phyloP scores from a whole-genome alignment of 92 coral and sea anemone genomes.

The Phymanthus crucifer region DNA sequence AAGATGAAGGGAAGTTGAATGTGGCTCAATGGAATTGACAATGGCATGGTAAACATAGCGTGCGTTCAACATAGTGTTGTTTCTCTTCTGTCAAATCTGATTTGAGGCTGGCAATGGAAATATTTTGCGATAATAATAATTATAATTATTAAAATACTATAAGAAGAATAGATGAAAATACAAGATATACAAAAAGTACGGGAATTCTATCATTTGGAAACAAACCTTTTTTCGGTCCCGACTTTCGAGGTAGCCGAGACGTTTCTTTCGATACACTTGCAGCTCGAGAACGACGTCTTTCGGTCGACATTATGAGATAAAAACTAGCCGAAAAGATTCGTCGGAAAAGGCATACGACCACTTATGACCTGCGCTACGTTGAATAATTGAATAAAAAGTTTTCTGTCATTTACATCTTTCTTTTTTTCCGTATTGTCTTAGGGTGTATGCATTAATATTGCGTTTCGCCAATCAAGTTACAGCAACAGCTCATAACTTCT shows the following conservation, averaged over 20 bases:
- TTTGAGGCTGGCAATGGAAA: neutral
- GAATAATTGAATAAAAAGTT: neutral
- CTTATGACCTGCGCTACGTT: slow-evolving; percentile 4
- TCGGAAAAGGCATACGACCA: neutral
- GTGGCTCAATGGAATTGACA: neutral
- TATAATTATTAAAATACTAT: neutral
- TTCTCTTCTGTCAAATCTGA: neutral
- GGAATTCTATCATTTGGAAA: neutral
- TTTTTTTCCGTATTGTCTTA: slow-evolving; percentile 1
- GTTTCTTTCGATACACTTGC: slow-evolving; percentile 11
- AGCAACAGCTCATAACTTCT: neutral
- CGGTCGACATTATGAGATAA: slow-evolving; percentile 2
- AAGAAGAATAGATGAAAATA: neutral
- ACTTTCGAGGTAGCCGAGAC: neutral
- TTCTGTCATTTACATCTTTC: neutral
- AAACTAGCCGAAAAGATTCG: neutral
- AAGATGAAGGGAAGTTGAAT: neutral
- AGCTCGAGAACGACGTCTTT: slow-evolving; percentile 12
- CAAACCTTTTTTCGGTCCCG: slow-evolving; percentile 5
- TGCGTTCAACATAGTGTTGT: neutral
- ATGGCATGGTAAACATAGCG: neutral
- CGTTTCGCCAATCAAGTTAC: neutral
- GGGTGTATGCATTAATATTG: neutral
- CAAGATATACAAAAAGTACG: neutral
- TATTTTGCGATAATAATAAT: neutral